Base-by-base conservation (phyloP, 2,888 invertebrate genomes). In the Conus canariensis region DNA sequence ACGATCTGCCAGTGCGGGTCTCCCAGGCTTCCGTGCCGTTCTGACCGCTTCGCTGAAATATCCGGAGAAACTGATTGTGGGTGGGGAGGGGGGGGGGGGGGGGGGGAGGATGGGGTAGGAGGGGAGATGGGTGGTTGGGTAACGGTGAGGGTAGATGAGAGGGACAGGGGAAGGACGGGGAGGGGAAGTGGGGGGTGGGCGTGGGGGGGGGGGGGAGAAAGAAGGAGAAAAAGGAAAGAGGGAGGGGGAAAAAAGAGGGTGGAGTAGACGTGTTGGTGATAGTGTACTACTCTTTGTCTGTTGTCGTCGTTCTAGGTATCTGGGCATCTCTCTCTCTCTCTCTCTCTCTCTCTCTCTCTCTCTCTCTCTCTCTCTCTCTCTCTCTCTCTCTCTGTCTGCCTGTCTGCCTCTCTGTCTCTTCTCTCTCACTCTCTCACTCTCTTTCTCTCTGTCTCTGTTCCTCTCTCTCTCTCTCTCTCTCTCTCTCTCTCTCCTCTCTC, bases 361-460 rank as follows among this genome's bases (percentile, higher is more conserved):
- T 74, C 74, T 74, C 74, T 70, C 74, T 74, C 74, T 74, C 74
- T 74, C 74, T 74, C 74, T 74, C 74, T 74, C 74, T 74, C 74
- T 74, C 74, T 74, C 74, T 74, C 74, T 74, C 74, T n/a, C 74
- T n/a, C 74, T 74, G 22, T 74, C 74, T 74, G 22, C n/a, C 74
- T 74, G 22, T 74, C 74, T n/a, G n/a, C n/a, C 30, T 30, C 30
- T 30, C 30, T 30, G 1, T 30, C 30, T 30, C 30, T 30, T 2
- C 30, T 30, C 30, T 30, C 30, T 30, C n/a, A n/a, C n/a, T n/a
- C n/a, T 10, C 74, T 74, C 74, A n/a, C 74, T 74, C 74, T 74
- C 74, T 74, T 22, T 74, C 74, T n/a, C 22, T 70, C 70, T 70
- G n/a, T 22, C 70, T 70, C 22, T 70, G n/a, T 22, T 1, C 5